phyloP scores from a whole-genome alignment of 64 coral and sea anemone genomes.

The Montipora sp. region DNA sequence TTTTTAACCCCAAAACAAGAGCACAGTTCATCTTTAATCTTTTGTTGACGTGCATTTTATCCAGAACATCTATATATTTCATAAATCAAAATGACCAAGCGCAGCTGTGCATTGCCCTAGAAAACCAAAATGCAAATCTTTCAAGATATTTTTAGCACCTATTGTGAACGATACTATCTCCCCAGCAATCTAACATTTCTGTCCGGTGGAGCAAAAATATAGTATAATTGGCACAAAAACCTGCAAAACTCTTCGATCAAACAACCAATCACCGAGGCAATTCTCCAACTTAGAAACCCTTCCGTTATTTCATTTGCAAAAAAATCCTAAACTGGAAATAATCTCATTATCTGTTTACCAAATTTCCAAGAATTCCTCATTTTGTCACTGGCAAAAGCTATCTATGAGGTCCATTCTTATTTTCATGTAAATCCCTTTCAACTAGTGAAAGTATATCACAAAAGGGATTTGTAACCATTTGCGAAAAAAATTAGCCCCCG shows the following conservation, averaged over 20 bases:
- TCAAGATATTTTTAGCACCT: conserved; percentile 23
- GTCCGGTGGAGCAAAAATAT: not conserved
- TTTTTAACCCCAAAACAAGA: not conserved
- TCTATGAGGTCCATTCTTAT: not conserved
- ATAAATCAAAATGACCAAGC: not conserved
- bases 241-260: not conserved
- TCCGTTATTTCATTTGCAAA: not conserved
- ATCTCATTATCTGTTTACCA: too few species aligned
- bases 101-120: not conserved
- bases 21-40: too few species aligned
- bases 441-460: not conserved
- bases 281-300: not conserved
- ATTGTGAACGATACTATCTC: conserved; percentile 3
- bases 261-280: not conserved
- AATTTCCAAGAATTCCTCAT: not conserved
- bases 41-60: not conserved
- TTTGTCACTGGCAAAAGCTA: not conserved
- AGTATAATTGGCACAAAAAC: not conserved
- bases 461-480: not conserved
- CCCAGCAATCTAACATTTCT: not conserved
- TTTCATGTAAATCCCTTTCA: too few species aligned
- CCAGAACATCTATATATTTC: not conserved
- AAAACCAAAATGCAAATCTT: conserved; percentile 8
- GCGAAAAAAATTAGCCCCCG: not conserved
- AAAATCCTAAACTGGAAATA: too few species aligned